Evolutionary conservation across 1,140 invertebrate species (phyloP), one percentile per base, ranked within the genome.

Genomic region (Aphidius ervi): DNA sequence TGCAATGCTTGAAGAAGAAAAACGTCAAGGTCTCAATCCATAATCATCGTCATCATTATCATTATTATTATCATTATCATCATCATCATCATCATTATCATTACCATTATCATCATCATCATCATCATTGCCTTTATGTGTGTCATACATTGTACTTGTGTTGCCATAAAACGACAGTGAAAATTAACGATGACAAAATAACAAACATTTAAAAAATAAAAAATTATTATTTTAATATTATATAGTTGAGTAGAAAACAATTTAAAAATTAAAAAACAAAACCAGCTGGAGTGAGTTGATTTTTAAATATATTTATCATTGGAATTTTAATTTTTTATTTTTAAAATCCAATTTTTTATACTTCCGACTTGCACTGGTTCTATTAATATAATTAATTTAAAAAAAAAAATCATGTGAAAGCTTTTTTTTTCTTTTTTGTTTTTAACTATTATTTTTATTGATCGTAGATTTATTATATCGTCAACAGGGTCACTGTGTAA

Each of bases 1-100:
- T 77, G 93, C 93, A 62, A 95, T 97, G 92, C 81, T 97, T 66
- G 92, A 95, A 81, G 91, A 93, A 78, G 92, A 94, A 69, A 93
- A 93, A 79, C 84, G 90, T 55, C 89, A 90, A 76, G 89, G 88
- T 49, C 82, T 91, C 61, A 86, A 80, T 68, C 70, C 77, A 72
- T 80, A 79, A 79, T 77, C 59, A 46, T 65, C 40, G 55, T 56
- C 59, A 54, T 23, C 46, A 39, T 52, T 10, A 46, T 46, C 46
- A 48, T 48, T 4, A 31, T 62, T 60, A 63, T 67, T 9, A 40
- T 23, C 41, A 45, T 56, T 37, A 16, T 20, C 77, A 72, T 80
- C 79, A 79, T 77, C 59, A 46, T 65, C 40, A 57, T 56, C 59
- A 54, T 23, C 46, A 39, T 52, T 10, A 46, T 46, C 46, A 48